Percentiles rank a stretch among this genome's conserved stretches.
phyloP scores from a whole-genome alignment of 2,113 vertebrate genomes.

The Pangasianodon hypophthalmus region DNA sequence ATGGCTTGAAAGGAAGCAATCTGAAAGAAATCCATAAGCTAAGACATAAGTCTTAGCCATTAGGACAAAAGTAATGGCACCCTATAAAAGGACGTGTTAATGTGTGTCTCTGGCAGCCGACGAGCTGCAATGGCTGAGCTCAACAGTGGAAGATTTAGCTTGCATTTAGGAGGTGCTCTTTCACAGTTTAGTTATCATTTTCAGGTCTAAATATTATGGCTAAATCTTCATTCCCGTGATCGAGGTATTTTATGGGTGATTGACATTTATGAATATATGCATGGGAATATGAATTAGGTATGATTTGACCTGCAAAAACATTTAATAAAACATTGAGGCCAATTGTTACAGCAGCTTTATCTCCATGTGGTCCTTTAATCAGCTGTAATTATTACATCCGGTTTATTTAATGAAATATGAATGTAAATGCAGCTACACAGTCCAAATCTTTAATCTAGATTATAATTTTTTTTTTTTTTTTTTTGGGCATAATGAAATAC shows the following conservation, averaged over 20 bases:
- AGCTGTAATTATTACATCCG: not conserved
- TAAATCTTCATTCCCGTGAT: not conserved
- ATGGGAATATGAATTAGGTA: not conserved
- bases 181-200: not conserved
- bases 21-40: no score
- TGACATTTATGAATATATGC: not conserved
- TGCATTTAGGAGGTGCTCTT: not conserved
- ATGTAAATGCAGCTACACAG: not conserved
- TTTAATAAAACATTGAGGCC: not conserved
- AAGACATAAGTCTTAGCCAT: not conserved
- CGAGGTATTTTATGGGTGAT: not conserved
- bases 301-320: not conserved
- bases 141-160: not conserved
- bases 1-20: no score
- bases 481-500: constrained; percentile 65
- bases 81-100: not conserved
- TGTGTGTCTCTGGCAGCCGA: not conserved
- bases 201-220: not conserved
- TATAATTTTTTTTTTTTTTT: not conserved
- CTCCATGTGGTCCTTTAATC: not conserved
- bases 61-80: not conserved
- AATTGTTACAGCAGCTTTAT: not conserved
- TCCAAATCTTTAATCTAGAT: not conserved
- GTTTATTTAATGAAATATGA: not conserved
- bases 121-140: not conserved